Conservation (phyloP, 1,140 invertebrate species). For the Lineus longissimus region DNA sequence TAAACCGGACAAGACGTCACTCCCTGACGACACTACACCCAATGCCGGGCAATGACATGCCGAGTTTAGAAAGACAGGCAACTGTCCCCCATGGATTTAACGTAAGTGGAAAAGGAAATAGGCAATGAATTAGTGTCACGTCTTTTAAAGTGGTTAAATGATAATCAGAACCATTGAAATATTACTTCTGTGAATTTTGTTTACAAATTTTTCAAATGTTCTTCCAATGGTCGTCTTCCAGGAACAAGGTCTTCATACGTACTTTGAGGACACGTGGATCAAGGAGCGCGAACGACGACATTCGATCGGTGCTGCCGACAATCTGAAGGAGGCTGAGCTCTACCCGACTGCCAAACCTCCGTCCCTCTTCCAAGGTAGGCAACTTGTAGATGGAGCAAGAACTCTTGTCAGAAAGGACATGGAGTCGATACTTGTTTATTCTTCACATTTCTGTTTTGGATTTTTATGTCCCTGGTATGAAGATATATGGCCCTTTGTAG, state of each 20-base stretch:
- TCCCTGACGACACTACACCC: slow-evolving; percentile 51
- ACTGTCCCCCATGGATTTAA: slow-evolving; percentile 51
- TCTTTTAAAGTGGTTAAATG: too few species aligned
- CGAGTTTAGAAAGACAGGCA: slow-evolving; percentile 41
- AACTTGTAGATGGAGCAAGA: too few species aligned
- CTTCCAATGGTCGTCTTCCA: slow-evolving; percentile 19
- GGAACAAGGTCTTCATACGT: slow-evolving; percentile 47
- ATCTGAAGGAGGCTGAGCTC: slow-evolving; percentile 47
- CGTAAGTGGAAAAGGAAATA: slow-evolving; percentile 25
- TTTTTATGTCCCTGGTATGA: too few species aligned
- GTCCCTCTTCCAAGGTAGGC: slow-evolving; percentile 43
- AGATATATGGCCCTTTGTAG: too few species aligned
- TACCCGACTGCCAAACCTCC: slow-evolving; percentile 44
- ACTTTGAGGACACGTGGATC: slow-evolving; percentile 51
- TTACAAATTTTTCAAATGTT: too few species aligned
- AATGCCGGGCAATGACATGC: slow-evolving; percentile 25
- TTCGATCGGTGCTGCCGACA: slow-evolving; percentile 44
- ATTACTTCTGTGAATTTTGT: too few species aligned
- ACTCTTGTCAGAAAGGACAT: not conserved
- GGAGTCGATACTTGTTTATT: not conserved
- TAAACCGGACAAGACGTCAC: slow-evolving; percentile 44
- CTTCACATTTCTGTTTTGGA: not conserved
- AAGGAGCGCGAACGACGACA: slow-evolving; percentile 40
- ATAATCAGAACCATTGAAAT: too few species aligned
- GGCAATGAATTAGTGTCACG: not conserved